Evolutionary conservation across 1,140 invertebrate genomes (phyloP).

Genomic region (Pemphigus obesinymphae): DNA sequence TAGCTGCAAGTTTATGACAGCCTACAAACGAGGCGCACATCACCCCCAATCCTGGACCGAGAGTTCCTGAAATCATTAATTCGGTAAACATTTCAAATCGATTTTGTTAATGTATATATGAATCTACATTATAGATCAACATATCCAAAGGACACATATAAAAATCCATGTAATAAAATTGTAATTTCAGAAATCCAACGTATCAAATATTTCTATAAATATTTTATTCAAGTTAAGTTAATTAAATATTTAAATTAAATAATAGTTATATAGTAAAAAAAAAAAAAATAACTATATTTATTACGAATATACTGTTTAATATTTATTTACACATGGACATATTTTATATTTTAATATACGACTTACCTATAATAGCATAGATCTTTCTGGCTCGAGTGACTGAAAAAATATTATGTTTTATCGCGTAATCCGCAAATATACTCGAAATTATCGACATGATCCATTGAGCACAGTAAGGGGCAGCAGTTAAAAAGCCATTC

Average conservation of each 20-base stretch:
- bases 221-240: background rate
- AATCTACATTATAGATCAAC: too few relatives aligned
- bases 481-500: constrained; percentile 58
- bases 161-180: too few relatives aligned
- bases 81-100: too few relatives aligned
- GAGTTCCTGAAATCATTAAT: constrained; percentile 57
- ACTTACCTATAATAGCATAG: constrained; percentile 58
- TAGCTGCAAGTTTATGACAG: constrained; percentile 58
- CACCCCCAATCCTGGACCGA: constrained; percentile 70
- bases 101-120: too few relatives aligned
- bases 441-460: constrained; percentile 57
- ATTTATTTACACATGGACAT: too few relatives aligned
- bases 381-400: constrained; percentile 59
- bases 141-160: too few relatives aligned
- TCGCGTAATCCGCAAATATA: constrained; percentile 58
- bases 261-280: too few relatives aligned
- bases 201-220: background rate
- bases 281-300: too few relatives aligned
- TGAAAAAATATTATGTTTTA: constrained; percentile 55
- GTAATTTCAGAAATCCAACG: too few relatives aligned
- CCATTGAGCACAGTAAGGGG: constrained; percentile 63
- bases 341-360: too few relatives aligned
- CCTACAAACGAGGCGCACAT: constrained; percentile 63
- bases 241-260: too few relatives aligned
- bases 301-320: too few relatives aligned